Evolutionary conservation across 2,113 vertebrate species (phyloP), one percentile per base, ranked within the genome.

Genomic region (Antigone vipio): DNA sequence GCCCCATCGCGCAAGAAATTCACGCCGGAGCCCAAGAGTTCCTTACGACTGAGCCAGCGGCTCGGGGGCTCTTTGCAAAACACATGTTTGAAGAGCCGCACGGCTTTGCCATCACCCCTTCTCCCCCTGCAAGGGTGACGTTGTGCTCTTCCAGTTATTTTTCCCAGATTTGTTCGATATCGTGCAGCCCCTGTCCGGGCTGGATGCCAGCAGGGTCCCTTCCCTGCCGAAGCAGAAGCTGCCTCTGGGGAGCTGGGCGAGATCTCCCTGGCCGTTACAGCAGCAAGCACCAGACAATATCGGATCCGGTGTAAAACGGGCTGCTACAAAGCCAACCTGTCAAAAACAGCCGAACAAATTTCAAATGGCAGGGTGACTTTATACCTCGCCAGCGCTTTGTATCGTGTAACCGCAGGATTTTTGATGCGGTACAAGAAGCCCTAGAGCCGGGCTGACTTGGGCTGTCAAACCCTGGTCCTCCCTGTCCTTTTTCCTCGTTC

Each of bases 141-240:
- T 1, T 21, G 3, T 26, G 32, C 56, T n/a, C 9, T 42, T 5
- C 9, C 2, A 7, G 30, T 45, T 15, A 0, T 21, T 88, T 59
- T 9, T 0, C 38, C 60, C 9, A 2, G 23, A 11, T 73, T 64
- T 32, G 6, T 34, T 11, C 21, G 0, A 2, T 21, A 2, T 3
- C 3, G 0, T 5, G 22, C n/a, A 44, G 24, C 40, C 16, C 29
- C 14, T 0, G 0, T 7, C 23, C 0, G 1, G 38, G 52, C 83
- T 1, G 5, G 55, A 1, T 32, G 42, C 21, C 63, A 8, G 34
- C 32, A 4, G 74, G 63, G 76, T 56, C 62, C 60, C 29, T n/a
- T 73, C 42, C n/a, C n/a, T 8, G 53, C 45, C 4, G 20, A 4
- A 53, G 44, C 79, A 6, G 64, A 74, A 74, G 5, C 90, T 32